A percentile compares a stretch with the other conserved stretches of the same genome.
Evolutionary conservation across 2,797 vertebrate species (phyloP).

Genomic region (Odontamblyopus lacepedii): DNA sequence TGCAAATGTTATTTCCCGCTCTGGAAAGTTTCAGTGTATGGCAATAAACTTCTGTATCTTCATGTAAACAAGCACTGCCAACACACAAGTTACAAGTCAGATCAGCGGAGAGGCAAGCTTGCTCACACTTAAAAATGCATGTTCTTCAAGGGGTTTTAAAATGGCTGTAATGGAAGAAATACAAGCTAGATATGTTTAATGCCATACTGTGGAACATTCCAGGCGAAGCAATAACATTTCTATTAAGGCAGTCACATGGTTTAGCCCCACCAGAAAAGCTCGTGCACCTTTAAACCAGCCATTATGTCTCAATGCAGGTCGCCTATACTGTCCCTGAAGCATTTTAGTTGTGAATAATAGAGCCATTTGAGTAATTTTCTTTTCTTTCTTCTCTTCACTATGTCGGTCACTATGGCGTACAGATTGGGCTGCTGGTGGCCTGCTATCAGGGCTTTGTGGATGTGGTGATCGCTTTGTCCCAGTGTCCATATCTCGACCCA

Average conservation of each 20-base stretch:
- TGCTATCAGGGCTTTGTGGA: conserved; percentile 97
- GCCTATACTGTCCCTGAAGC: too few species aligned
- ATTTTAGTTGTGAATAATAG: conserved; percentile 12
- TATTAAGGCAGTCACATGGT: too few species aligned
- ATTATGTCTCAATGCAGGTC: too few species aligned
- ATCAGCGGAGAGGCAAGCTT: neutral
- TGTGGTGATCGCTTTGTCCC: conserved; percentile 87
- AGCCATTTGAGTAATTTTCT: conserved; percentile 25
- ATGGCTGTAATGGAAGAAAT: neutral
- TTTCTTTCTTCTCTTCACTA: conserved; percentile 1
- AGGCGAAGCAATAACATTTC: neutral
- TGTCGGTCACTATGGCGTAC: conserved; percentile 23
- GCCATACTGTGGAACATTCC: neutral
- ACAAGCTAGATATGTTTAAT: neutral
- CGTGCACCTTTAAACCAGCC: too few species aligned
- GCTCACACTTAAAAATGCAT: neutral
- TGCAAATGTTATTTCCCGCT: neutral
- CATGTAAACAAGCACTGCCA: neutral
- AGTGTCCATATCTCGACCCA: conserved; percentile 91
- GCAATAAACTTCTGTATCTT: neutral
- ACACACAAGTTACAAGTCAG: neutral
- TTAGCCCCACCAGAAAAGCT: too few species aligned
- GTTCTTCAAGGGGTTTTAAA: neutral
- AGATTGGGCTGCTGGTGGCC: conserved; percentile 91
- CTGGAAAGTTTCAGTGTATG: neutral